Evolutionary conservation across 1,140 invertebrate species (phyloP).

Genomic region (Ylistrum balloti): DNA sequence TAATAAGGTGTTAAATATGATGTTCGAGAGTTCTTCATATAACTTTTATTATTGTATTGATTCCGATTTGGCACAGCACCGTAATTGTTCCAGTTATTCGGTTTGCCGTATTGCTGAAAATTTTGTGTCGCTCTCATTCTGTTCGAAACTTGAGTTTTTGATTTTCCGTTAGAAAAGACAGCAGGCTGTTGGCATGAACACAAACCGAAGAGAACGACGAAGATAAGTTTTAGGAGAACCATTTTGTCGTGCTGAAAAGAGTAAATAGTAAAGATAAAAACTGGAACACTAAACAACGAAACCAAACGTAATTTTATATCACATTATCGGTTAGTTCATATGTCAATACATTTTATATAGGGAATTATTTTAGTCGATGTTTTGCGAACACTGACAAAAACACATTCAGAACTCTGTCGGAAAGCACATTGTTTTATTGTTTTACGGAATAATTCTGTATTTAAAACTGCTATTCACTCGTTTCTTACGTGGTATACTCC

Average conservation of each 20-base stretch:
- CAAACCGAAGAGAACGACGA: background rate
- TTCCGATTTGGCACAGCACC: background rate
- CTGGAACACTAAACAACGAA: too few species aligned
- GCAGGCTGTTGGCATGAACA: background rate
- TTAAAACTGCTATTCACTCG: too few species aligned
- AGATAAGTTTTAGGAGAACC: background rate
- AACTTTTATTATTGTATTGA: background rate
- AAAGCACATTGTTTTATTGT: too few species aligned
- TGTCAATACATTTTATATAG: too few species aligned
- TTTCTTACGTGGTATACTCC: too few species aligned
- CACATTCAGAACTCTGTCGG: too few species aligned
- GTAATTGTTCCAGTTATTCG: background rate
- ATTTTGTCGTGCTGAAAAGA: background rate
- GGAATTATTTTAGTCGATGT: too few species aligned
- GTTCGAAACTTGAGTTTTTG: background rate
- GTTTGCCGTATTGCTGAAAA: background rate
- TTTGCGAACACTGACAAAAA: too few species aligned
- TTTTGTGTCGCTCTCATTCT: background rate
- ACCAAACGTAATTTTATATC: too few species aligned
- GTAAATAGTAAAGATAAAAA: too few species aligned
- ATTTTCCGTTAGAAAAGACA: background rate
- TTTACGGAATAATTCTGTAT: too few species aligned
- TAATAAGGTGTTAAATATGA: background rate
- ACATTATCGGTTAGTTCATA: too few species aligned
- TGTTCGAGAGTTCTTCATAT: background rate